phyloP scores from a whole-genome alignment of 1,140 invertebrate species.

The Drosophila hydei region DNA sequence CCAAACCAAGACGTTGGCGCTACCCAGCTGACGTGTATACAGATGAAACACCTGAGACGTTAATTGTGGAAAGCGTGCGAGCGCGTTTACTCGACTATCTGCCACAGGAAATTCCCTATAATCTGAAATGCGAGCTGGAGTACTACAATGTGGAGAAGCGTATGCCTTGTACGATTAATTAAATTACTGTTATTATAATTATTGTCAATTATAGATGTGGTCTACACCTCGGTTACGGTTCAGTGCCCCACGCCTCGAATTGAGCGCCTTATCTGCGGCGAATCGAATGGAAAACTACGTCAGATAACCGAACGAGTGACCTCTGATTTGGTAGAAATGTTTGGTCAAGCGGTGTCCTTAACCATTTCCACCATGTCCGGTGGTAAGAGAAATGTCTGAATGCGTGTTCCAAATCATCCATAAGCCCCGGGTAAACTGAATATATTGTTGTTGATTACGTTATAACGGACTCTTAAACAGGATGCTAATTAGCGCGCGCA shows the following conservation, averaged over 20 bases:
- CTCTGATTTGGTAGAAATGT: conserved; percentile 83
- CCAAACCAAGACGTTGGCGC: conserved; percentile 88
- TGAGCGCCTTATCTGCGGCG: conserved; percentile 87
- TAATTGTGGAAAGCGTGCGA: conserved; percentile 89
- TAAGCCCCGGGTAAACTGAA: too few species aligned
- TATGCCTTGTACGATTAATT: conserved; percentile 39
- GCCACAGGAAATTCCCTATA: conserved; percentile 93
- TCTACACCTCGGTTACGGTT: conserved; percentile 87
- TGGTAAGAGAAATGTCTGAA: conserved; percentile 30
- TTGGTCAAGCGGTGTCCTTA: conserved; percentile 78
- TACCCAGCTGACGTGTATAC: conserved; percentile 88
- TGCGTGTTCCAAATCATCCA: too few species aligned
- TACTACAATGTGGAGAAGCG: conserved; percentile 87
- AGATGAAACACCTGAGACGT: conserved; percentile 88
- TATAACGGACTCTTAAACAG: too few species aligned
- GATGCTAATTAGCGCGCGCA: too few species aligned
- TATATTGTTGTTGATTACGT: too few species aligned
- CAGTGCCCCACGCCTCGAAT: conserved; percentile 87
- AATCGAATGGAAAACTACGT: conserved; percentile 87
- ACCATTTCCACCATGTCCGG: conserved; percentile 73
- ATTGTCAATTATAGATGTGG: conserved; percentile 83
- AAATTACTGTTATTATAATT: not conserved
- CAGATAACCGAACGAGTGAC: conserved; percentile 87
- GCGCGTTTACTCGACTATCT: conserved; percentile 92
- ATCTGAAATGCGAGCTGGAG: conserved; percentile 87